These are phyloP conservation scores for Heteronetta atricapilla DNA, from an alignment of 2,113 vertebrate species.

Conservation along the genomic window DNA sequence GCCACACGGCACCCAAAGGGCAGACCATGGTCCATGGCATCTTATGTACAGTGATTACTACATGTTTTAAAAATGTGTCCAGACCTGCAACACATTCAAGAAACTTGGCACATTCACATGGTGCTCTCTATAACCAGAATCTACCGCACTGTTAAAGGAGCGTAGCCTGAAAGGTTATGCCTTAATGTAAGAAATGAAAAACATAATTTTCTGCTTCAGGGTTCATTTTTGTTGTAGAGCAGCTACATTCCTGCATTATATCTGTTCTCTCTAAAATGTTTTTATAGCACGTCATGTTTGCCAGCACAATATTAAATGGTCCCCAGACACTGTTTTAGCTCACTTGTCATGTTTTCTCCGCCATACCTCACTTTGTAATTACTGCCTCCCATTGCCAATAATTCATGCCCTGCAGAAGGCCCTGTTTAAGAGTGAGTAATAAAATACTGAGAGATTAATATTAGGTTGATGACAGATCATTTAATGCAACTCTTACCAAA, in stretches of 20 bases:
- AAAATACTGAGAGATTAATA: constrained; percentile 51
- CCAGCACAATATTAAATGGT: not conserved
- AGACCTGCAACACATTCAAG: not conserved
- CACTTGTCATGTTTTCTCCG: not conserved
- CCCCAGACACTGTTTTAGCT: constrained; percentile 17
- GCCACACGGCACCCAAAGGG: not conserved
- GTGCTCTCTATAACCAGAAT: not conserved
- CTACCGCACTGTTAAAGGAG: not conserved
- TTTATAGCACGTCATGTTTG: constrained; percentile 2
- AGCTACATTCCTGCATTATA: not conserved
- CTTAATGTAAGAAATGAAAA: not conserved
- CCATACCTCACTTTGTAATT: constrained; percentile 43
- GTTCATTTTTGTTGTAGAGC: not conserved
- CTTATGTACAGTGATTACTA: not conserved
- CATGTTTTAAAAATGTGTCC: not conserved
- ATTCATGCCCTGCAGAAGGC: constrained; percentile 41
- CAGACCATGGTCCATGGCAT: not conserved
- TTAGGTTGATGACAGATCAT: constrained; percentile 20
- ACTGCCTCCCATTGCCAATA: constrained; percentile 29
- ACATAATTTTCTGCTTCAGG: not conserved
- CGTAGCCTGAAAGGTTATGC: not conserved
- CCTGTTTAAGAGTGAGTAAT: constrained; percentile 33
- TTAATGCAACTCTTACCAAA: constrained; percentile 2
- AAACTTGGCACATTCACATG: rapidly evolving
- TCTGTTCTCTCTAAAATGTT: not conserved